These are phyloP conservation scores for Aromia moschata DNA, from an alignment of 2,888 invertebrate species.

Conservation along the genomic window DNA sequence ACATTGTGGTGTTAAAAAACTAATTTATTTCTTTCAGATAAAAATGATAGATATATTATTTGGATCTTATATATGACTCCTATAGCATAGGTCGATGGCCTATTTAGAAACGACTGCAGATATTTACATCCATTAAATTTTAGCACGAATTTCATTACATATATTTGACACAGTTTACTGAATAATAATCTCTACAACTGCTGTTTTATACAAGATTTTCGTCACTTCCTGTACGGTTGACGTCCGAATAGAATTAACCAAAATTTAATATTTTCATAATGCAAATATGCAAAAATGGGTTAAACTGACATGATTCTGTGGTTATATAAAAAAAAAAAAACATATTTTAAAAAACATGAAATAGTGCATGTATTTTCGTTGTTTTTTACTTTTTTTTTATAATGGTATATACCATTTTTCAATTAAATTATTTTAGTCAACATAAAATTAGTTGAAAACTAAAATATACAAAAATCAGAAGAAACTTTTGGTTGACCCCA, in stretches of 20 bases:
- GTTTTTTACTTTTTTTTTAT: no score
- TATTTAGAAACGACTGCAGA: neutral
- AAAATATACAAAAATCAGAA: no score
- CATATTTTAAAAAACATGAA: no score
- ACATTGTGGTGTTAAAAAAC: neutral
- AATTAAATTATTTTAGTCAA: no score
- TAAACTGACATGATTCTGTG: no score
- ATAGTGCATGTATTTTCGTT: no score
- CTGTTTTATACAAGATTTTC: neutral
- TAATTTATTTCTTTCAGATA: neutral
- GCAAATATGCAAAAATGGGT: no score
- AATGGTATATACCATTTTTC: no score
- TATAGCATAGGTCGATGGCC: conserved; percentile 1
- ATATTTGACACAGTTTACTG: conserved; percentile 14
- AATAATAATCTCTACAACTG: neutral
- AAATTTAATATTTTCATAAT: no score
- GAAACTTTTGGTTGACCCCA: no score
- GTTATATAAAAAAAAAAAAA: no score
- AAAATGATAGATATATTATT: conserved; percentile 7
- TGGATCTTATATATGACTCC: neutral
- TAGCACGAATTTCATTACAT: conserved; percentile 6
- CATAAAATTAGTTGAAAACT: no score
- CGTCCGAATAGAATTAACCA: neutral
- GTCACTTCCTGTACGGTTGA: neutral
- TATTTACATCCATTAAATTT: conserved; percentile 13